Conservation (phyloP, 2,797 vertebrate genomes). For the Lithobates sylvaticus region DNA sequence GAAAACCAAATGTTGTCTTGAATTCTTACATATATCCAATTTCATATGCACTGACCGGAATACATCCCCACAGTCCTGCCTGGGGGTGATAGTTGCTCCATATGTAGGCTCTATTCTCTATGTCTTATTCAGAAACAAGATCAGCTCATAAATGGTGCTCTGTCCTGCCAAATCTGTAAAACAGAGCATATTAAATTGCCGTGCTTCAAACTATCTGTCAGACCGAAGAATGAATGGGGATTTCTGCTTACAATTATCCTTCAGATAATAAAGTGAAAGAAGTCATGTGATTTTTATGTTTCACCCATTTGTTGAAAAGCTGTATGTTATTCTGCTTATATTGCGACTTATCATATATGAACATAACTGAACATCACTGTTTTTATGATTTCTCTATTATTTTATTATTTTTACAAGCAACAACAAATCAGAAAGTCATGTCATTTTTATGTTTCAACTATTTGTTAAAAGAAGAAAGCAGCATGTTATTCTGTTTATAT, state of each 20-base stretch:
- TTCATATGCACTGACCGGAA: slow-evolving; percentile 11
- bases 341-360: no score
- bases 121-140: slow-evolving; percentile 7
- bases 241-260: slow-evolving; percentile 27
- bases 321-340: no score
- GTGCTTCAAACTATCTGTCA: slow-evolving; percentile 2
- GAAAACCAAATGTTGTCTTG: not conserved
- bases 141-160: not conserved
- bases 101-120: slow-evolving; percentile 1
- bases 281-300: no score
- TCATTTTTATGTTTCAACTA: no score
- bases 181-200: slow-evolving; percentile 10
- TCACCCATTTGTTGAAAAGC: no score
- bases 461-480: no score
- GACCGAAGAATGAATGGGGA: slow-evolving; percentile 4
- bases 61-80: not conserved
- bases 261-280: not conserved
- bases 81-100: not conserved
- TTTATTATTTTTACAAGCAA: no score
- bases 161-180: slow-evolving; percentile 30
- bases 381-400: no score
- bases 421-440: no score
- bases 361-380: no score
- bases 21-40: slow-evolving; percentile 14
- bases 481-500: no score